Evolutionary conservation across 2,113 vertebrate genomes (phyloP).

Genomic region (Tetrax tetrax): DNA sequence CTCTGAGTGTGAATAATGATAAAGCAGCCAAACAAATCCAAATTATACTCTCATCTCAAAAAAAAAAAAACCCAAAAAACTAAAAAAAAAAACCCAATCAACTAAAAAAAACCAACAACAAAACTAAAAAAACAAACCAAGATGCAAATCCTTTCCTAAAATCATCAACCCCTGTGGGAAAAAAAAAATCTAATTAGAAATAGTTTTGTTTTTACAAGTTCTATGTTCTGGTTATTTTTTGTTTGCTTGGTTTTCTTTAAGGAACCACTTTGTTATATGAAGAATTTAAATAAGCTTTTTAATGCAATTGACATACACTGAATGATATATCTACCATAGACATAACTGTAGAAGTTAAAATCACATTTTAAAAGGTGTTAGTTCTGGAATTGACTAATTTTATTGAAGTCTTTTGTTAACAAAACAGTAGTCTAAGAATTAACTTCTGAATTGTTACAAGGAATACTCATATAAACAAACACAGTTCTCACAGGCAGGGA

Average conservation of each 20-base stretch:
- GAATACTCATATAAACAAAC: neutral
- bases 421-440: neutral
- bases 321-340: neutral
- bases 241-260: neutral
- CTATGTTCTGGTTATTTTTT: neutral
- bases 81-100: too few species aligned
- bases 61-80: neutral
- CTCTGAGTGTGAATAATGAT: neutral
- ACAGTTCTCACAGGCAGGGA: neutral
- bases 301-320: neutral
- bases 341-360: neutral
- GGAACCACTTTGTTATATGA: neutral
- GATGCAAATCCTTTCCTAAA: neutral
- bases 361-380: neutral
- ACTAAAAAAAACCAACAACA: neutral
- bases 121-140: too few species aligned
- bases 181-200: neutral
- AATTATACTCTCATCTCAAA: neutral
- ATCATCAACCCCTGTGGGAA: neutral
- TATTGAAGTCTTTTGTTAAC: neutral
- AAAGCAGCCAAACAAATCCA: neutral
- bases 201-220: neutral
- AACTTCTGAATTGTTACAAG: neutral
- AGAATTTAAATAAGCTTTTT: neutral
- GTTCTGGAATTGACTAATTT: neutral